Evolutionary conservation across 2,113 vertebrate genomes (phyloP).

Genomic region (Falcunculus frontatus): DNA sequence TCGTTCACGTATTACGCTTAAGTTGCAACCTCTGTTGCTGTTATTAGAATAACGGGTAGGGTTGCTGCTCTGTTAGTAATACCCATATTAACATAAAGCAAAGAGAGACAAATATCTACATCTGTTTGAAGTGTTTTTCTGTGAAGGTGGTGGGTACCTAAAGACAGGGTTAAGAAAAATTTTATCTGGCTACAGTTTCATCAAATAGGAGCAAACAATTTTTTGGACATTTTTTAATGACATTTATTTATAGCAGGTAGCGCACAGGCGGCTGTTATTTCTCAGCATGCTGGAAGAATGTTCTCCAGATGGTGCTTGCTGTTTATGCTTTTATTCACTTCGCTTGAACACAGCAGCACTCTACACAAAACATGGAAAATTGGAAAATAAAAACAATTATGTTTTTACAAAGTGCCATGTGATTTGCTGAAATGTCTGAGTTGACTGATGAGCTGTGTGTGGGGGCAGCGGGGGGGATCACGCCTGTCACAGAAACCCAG

Average conservation of each 20-base stretch:
- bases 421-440: slow-evolving; percentile 26
- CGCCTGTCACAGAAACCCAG: neutral
- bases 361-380: slow-evolving; percentile 61
- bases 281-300: slow-evolving; percentile 69
- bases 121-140: neutral
- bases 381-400: slow-evolving; percentile 56
- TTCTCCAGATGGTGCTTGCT: slow-evolving; percentile 77
- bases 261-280: slow-evolving; percentile 72
- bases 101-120: slow-evolving; percentile 17
- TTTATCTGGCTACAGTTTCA: slow-evolving; percentile 55
- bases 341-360: slow-evolving; percentile 51
- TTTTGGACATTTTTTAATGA: slow-evolving; percentile 54
- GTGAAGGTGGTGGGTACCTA: slow-evolving; percentile 40
- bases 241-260: slow-evolving; percentile 79
- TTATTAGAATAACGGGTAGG: neutral
- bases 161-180: slow-evolving; percentile 51
- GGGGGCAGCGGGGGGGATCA: neutral
- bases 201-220: slow-evolving; percentile 65
- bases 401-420: slow-evolving; percentile 35
- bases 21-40: neutral
- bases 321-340: slow-evolving; percentile 73
- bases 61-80: slow-evolving; percentile 37
- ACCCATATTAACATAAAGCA: slow-evolving; percentile 15
- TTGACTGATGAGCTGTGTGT: neutral
- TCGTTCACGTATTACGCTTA: neutral